Evolutionary conservation across 2,797 vertebrate species (phyloP), one percentile per base, ranked within the genome.

Genomic region (Podarcis siculus): DNA sequence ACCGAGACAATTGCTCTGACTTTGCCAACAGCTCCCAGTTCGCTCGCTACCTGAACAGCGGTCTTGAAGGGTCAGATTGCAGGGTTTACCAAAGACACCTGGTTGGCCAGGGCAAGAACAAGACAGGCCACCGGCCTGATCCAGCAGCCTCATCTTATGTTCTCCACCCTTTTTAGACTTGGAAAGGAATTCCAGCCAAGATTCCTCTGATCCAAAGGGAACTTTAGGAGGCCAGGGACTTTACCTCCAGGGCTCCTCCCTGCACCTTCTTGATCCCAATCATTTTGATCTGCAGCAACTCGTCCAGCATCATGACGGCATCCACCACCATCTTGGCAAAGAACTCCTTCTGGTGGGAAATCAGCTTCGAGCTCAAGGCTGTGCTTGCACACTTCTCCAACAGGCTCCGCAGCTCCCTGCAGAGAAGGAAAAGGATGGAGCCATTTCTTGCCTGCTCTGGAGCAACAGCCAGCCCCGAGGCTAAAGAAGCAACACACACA

Each of bases 191-290:
- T 1, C 21, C 67, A 8, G 49, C 49, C 15, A 15, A 30, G 72
- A 39, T 8, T 15, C 55, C 7, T 84, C 64, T 32, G 2, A 0
- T 49, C 76, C 5, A 3, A 2, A 23, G 35, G 32, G 8, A 45
- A 13, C 88, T 4, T 1, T 0, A 1, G 10, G 32, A 42, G 21
- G 76, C 0, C 0, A 13, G 80, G 17, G 39, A 85, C 97, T 94
- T 64, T 75, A 99, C 99, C 97, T 99, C 98, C 2, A 99, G 95
- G 37, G 96, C 98, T 64, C 98, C 99, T 89, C 99, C 99, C 89
- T 99, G 99, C 76, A 99, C 98, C 94, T 99, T 99, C 97, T 99
- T 99, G 90, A 99, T 98, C 55, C 99, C 99, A 0, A 99, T 99
- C 98, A 99, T 99, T 95, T 99, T 99, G 89, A 99, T 97, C 76